These are phyloP conservation scores for Bellardia pandia DNA, from an alignment of 2,888 invertebrate species.

Conservation along the genomic window DNA sequence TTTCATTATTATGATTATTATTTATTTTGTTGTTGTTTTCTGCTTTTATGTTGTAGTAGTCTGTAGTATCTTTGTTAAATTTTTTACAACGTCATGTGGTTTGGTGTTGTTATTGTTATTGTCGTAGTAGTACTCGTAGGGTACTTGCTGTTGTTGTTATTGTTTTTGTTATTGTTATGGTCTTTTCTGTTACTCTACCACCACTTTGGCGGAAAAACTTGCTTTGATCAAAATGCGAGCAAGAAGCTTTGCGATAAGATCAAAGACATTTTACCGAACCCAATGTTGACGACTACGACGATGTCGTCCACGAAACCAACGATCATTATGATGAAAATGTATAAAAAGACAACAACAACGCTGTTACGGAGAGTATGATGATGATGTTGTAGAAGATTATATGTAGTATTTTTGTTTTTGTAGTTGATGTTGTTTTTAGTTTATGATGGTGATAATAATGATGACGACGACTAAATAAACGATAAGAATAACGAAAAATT, in stretches of 20 bases:
- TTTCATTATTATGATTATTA: not conserved
- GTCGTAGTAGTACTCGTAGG: constrained; percentile 39
- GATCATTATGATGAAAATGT: constrained; percentile 36
- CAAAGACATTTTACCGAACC: constrained; percentile 83
- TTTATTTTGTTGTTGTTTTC: not conserved
- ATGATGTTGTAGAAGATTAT: not conserved
- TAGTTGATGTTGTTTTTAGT: constrained; percentile 2
- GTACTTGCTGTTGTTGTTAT: constrained; percentile 61
- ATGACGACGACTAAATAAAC: not conserved
- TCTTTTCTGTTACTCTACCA: constrained; percentile 76
- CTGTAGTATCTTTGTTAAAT: constrained; percentile 47
- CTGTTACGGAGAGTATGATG: not conserved
- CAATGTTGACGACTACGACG: constrained; percentile 70
- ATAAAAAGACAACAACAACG: constrained; percentile 4
- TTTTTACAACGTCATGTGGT: constrained; percentile 66
- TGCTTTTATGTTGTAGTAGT: constrained; percentile 29
- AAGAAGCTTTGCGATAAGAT: constrained; percentile 84
- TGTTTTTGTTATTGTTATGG: constrained; percentile 74
- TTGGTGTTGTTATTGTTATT: constrained; percentile 61
- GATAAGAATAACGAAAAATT: not conserved
- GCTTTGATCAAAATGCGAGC: constrained; percentile 85
- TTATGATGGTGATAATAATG: constrained; percentile 13
- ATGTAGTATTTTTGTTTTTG: not conserved
- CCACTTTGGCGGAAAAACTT: constrained; percentile 84
- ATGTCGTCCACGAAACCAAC: constrained; percentile 26